Conservation (phyloP, 2,113 vertebrate genomes). For the Hydrochoerus hydrochaeris region DNA sequence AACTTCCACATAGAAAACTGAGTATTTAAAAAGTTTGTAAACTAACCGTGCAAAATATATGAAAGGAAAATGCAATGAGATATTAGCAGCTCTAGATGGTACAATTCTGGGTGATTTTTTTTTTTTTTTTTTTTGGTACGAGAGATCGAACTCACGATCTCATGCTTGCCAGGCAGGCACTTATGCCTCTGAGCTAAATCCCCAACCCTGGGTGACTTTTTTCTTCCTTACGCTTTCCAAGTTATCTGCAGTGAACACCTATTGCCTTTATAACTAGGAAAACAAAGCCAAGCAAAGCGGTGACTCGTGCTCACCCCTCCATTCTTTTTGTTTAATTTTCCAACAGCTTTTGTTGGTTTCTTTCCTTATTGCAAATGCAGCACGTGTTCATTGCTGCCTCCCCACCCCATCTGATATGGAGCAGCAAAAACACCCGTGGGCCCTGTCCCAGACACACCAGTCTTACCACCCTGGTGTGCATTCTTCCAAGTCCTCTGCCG, state of each 20-base stretch:
- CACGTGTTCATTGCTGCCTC: not conserved
- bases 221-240: conserved; percentile 61
- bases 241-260: conserved; percentile 39
- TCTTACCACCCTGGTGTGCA: not conserved
- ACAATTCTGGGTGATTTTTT: conserved; percentile 61
- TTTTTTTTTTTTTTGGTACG: no score
- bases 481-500: not conserved
- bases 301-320: conserved; percentile 33
- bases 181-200: no score
- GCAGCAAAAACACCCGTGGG: not conserved
- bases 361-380: conserved; percentile 40
- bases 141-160: no score
- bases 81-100: conserved; percentile 13
- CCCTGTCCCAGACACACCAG: not conserved
- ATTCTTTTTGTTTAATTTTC: conserved; percentile 62
- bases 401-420: not conserved
- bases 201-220: conserved; percentile 60
- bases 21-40: not conserved
- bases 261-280: conserved; percentile 70
- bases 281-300: conserved; percentile 63
- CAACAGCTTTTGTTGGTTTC: conserved; percentile 61
- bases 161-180: no score
- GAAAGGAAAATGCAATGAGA: not conserved
- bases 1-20: not conserved
- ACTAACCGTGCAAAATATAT: conserved; percentile 45